phyloP scores from a whole-genome alignment of 2,113 vertebrate genomes.

The Phyllostomus discolor region DNA sequence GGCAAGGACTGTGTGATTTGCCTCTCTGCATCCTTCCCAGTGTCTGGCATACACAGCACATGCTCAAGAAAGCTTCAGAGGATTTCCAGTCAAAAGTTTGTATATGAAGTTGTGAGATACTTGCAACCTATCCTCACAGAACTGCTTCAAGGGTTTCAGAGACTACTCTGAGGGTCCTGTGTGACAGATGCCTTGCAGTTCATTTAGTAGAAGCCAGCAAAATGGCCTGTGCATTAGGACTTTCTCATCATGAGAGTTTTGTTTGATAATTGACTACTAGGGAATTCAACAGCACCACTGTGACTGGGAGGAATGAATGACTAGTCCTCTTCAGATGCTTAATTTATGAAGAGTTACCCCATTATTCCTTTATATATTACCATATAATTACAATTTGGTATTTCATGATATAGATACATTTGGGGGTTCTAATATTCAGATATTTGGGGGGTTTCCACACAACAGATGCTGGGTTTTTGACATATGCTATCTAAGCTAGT shows the following conservation, averaged over 20 bases:
- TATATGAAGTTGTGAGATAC: neutral
- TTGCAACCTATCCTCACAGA: neutral
- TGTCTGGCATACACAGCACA: neutral
- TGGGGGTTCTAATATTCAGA: conserved; percentile 11
- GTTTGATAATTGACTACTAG: conserved; percentile 49
- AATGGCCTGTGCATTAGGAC: neutral
- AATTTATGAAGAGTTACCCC: conserved; percentile 15
- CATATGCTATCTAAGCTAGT: conserved; percentile 48
- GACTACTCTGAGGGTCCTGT: conserved; percentile 12
- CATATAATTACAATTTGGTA: conserved; percentile 16
- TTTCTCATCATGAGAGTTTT: conserved; percentile 30
- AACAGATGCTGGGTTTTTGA: conserved; percentile 15
- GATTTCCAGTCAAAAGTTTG: conserved; percentile 19
- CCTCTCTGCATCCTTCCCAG: neutral
- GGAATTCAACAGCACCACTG: conserved; percentile 11
- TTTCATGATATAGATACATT: conserved; percentile 43
- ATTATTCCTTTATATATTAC: conserved; percentile 47
- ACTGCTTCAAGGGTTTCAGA: conserved; percentile 21
- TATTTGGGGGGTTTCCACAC: neutral
- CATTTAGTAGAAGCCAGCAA: neutral
- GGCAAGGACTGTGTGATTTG: neutral
- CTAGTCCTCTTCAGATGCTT: conserved; percentile 31
- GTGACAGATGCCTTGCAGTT: conserved; percentile 26
- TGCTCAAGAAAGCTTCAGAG: neutral
- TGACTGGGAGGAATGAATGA: conserved; percentile 13